A percentile compares a stretch with the other conserved stretches of the same genome.
phyloP scores from a whole-genome alignment of 2,888 invertebrate species.

The Alviniconcha strummeri region DNA sequence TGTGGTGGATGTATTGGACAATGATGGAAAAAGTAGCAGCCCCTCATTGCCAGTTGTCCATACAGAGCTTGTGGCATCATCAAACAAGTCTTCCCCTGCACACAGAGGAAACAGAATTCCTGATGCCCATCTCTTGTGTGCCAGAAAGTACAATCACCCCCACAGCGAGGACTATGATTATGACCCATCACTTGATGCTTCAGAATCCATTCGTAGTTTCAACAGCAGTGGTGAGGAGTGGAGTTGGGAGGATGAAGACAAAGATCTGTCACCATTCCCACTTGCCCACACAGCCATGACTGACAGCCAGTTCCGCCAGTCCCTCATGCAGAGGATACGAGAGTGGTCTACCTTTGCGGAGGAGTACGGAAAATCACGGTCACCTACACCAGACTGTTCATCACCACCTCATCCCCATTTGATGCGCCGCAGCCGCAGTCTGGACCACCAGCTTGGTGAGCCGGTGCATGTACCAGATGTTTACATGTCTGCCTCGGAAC shows the following conservation, averaged over 20 bases:
- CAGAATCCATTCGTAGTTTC: conserved; percentile 46
- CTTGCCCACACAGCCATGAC: conserved; percentile 44
- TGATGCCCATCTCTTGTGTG: conserved; percentile 21
- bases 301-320: conserved; percentile 54
- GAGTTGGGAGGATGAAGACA: conserved; percentile 49
- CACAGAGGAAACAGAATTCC: conserved; percentile 24
- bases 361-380: conserved; percentile 45
- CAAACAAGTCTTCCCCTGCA: conserved; percentile 33
- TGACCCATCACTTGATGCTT: conserved; percentile 40
- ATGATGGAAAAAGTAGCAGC: neutral
- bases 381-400: conserved; percentile 51
- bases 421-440: conserved; percentile 48
- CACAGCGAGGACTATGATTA: conserved; percentile 35
- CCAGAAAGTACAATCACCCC: conserved; percentile 26
- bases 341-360: conserved; percentile 55
- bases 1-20: conserved; percentile 4
- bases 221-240: conserved; percentile 44
- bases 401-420: conserved; percentile 38
- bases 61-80: neutral
- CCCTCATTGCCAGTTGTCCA: neutral
- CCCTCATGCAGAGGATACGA: conserved; percentile 55
- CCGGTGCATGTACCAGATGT: conserved; percentile 49
- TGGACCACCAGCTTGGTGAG: conserved; percentile 50
- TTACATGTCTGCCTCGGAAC: conserved; percentile 49
- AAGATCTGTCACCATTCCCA: conserved; percentile 48